Base-by-base conservation (phyloP, 2,888 invertebrate species). In the Deroplatys truncata region DNA sequence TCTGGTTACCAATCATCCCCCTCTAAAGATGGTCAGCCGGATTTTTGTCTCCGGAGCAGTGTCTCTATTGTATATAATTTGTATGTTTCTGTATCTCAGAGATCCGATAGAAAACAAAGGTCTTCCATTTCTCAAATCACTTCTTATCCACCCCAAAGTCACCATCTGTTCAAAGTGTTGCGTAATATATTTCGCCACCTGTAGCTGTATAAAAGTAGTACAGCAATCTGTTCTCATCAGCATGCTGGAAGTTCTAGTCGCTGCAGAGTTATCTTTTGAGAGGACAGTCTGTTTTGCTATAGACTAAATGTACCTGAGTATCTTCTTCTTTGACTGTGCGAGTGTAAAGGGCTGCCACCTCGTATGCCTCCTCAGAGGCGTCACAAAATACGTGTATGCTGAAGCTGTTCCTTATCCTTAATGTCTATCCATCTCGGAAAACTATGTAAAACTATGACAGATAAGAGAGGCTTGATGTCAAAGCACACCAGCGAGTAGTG, bases 71-170 rank as follows among this genome's bases (percentile, higher is more conserved):
- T 4, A 20, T 28, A 8, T 82, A 31, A 2, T 20, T 82, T 2
- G 29, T 31, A 29, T 15, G 2, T 7, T 2, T 82, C 5, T 28
- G 72, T 43, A 72, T 72, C 82, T 56, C 72, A 16, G 72, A 15
- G 4, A 56, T 7, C 8, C 28, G 13, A 82, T 86, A 72, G 29
- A 4, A 28, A 1, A 72, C 87, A 72, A 82, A 87, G 28, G 82
- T 20, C 28, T 87, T 87, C 87, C 82, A 87, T 29, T n/a, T 87
- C 28, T 87, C 2, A 16, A 82, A 72, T 87, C 82, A 72, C 7
- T 87, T 7, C 28, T n/a, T 87, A 87, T 87, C 87, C 87, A 87
- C 16, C 87, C 87, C 20, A 87, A 31, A 20, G 72, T n/a, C n/a
- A n/a, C 29, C 28, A 72, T 28, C 82, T 25, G 82, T 87, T 3